A percentile compares a stretch with the other conserved stretches of the same genome.
Evolutionary conservation across 2,888 invertebrate genomes (phyloP).

Genomic region (Dorcus parallelipipedus): DNA sequence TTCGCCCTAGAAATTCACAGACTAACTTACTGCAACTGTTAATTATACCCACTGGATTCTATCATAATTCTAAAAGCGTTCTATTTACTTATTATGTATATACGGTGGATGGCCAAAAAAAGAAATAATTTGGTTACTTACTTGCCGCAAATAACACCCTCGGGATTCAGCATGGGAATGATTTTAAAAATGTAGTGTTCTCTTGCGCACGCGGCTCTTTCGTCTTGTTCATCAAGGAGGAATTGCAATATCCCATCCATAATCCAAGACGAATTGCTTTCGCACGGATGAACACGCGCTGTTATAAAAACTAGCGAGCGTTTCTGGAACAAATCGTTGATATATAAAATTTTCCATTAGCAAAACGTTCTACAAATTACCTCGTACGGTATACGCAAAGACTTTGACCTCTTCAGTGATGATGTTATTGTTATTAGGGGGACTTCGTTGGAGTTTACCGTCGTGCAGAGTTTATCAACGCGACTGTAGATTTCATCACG

Average conservation of each 20-base stretch:
- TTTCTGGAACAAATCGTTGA: conserved; percentile 48
- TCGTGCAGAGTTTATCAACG: conserved; percentile 66
- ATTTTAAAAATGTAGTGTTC: conserved; percentile 79
- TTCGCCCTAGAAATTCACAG: too few species aligned
- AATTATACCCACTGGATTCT: too few species aligned
- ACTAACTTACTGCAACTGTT: too few species aligned
- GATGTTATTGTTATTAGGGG: conserved; percentile 75
- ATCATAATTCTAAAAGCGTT: too few species aligned
- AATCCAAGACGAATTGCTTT: conserved; percentile 85
- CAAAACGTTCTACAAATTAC: conserved; percentile 38
- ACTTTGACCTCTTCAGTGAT: conserved; percentile 53
- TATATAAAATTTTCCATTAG: conserved; percentile 2
- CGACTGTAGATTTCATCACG: conserved; percentile 58
- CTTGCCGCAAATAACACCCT: conserved; percentile 86
- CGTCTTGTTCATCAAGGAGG: conserved; percentile 57
- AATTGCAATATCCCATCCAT: conserved; percentile 76
- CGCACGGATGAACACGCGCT: conserved; percentile 82
- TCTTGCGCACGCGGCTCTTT: conserved; percentile 56
- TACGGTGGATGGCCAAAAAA: too few species aligned
- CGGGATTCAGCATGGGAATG: conserved; percentile 85
- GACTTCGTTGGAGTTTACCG: conserved; percentile 66
- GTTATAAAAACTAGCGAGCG: conserved; percentile 71
- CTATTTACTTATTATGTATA: too few species aligned
- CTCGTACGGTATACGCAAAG: conserved; percentile 48
- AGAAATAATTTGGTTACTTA: conserved; percentile 47